phyloP scores from a whole-genome alignment of 2,797 vertebrate genomes.

The Liasis olivaceus region DNA sequence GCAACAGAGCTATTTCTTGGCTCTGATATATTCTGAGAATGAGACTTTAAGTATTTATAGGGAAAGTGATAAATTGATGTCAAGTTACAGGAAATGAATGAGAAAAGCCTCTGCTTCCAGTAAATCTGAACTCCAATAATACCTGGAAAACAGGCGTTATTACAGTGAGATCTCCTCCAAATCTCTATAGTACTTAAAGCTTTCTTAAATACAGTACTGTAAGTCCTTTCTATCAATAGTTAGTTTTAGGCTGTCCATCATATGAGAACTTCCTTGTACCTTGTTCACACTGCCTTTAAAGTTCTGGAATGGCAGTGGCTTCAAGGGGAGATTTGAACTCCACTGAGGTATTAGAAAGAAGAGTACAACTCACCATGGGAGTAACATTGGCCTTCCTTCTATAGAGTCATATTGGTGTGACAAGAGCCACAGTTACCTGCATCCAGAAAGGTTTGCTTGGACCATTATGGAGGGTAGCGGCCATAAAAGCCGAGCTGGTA shows the following conservation, averaged over 20 bases:
- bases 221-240: not conserved
- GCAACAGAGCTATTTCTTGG: not conserved
- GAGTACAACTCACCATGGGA: too few species aligned
- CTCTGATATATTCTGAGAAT: not conserved
- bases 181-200: not conserved
- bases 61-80: not conserved
- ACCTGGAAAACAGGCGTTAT: not conserved
- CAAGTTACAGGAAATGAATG: not conserved
- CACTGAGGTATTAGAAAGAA: not conserved
- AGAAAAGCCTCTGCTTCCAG: not conserved
- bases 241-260: not conserved
- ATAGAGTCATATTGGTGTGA: not conserved
- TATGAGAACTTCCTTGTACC: not conserved
- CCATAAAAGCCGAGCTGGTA: not conserved
- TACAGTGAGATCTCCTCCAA: not conserved
- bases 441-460: not conserved
- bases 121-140: not conserved
- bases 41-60: constrained; percentile 4
- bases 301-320: not conserved
- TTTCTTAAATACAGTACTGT: not conserved
- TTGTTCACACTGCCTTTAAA: not conserved
- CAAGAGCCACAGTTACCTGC: not conserved
- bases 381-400: not conserved
- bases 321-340: not conserved
- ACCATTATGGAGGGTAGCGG: not conserved